Base-by-base conservation (phyloP, 2,797 vertebrate genomes). In the Agapornis canus region DNA sequence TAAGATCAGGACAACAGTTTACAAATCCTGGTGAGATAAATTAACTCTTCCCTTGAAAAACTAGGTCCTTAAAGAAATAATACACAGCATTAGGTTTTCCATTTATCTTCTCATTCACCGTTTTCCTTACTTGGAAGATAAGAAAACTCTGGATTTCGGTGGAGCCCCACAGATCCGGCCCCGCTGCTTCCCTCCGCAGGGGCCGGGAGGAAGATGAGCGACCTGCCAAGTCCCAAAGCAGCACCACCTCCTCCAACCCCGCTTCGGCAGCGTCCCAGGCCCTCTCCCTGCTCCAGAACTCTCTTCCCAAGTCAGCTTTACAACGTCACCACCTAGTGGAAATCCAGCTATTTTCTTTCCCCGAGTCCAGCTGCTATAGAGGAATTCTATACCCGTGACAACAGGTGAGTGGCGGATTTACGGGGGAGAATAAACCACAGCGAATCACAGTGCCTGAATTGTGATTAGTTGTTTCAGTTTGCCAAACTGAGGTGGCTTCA, bases 311-410 rank as follows among this genome's bases (percentile, higher is more conserved):
- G 89, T 94, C 21, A 89, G 95, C 91, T 97, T 96, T 96, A 96
- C 96, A 97, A 97, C 51, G 91, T 70, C 95, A 64, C 97, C 97
- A 97, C 81, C 96, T 97, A 97, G 97, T 97, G 97, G 97, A 96
- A 95, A 70, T 10, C 64, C 61, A 43, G 39, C n/a, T 47, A 27
- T 49, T 73, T 77, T 57, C 56, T 66, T 64, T 19, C 27, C 63
- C 12, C 17, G 27, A 4, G 35, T 10, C 7, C 42, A 4, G 10
- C 48, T 57, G 39, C 7, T 40, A 11, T 1, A 5, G 31, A 10
- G 54, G 64, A 48, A 45, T 52, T 64, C 45, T 31, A 29, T 31
- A 6, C 29, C 47, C 13, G 0, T 1, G 40, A 12, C 39, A 12
- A 3, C 5, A 49, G 32, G 6, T 8, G 59, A 51, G 39, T 13